Percentiles rank a stretch among this genome's conserved stretches.
Evolutionary conservation across 2,797 vertebrate genomes (phyloP).

Genomic region (Nyctibius grandis): DNA sequence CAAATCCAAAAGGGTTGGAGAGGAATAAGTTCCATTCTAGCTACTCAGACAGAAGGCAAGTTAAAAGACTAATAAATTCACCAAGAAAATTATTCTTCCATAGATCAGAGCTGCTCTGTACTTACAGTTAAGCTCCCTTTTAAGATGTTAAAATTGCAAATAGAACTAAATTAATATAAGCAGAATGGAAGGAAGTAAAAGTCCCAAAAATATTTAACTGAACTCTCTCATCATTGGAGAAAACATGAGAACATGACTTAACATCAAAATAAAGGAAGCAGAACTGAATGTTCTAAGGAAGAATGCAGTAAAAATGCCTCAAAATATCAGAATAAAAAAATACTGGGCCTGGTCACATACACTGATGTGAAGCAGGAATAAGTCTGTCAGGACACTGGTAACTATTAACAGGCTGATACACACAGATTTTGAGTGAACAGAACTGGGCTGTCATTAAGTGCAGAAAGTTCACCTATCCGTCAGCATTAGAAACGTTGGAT

Average conservation of each 20-base stretch:
- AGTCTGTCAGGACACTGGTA: background rate
- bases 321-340: conserved; percentile 14
- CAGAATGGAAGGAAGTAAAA: background rate
- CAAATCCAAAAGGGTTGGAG: background rate
- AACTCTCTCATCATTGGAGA: background rate
- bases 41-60: background rate
- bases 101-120: background rate
- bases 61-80: background rate
- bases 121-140: background rate
- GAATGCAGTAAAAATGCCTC: conserved; percentile 8
- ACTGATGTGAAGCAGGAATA: background rate
- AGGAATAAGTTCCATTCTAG: background rate
- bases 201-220: background rate
- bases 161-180: background rate
- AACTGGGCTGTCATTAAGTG: background rate
- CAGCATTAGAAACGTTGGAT: background rate
- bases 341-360: background rate
- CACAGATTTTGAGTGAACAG: background rate
- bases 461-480: background rate
- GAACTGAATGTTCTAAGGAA: conserved; percentile 22
- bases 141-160: background rate
- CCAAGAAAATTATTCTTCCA: background rate
- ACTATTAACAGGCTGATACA: background rate
- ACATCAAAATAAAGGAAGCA: conserved; percentile 36
- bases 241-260: background rate